These are phyloP conservation scores for Lateolabrax maculatus DNA, from an alignment of 2,797 vertebrate species.

Conservation along the genomic window DNA sequence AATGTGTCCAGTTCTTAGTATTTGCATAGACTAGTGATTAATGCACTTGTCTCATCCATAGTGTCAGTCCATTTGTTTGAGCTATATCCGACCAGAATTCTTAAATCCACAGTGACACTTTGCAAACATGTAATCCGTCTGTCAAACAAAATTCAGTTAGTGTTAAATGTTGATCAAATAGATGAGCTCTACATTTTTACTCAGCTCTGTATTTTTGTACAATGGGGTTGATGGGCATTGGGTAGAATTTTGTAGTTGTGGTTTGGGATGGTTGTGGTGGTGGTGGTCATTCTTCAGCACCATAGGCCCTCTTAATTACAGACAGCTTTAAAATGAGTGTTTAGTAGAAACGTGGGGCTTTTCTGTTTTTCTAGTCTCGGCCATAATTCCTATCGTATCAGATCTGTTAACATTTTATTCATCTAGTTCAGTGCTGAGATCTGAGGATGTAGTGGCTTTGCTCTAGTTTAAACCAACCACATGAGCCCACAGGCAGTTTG, in stretches of 20 bases:
- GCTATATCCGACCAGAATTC: not conserved
- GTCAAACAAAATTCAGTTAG: not conserved
- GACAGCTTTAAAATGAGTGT: not conserved
- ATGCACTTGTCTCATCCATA: not conserved
- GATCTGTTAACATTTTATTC: not conserved
- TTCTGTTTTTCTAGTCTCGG: not conserved
- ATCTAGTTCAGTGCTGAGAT: not conserved
- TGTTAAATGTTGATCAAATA: slow-evolving; percentile 32
- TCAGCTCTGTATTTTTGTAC: slow-evolving; percentile 42
- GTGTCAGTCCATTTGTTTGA: not conserved
- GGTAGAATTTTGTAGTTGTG: not conserved
- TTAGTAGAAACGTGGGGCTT: not conserved
- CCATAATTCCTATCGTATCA: not conserved
- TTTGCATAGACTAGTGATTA: slow-evolving; percentile 1
- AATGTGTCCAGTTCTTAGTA: not conserved
- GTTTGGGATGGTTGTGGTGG: not conserved
- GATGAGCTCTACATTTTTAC: slow-evolving; percentile 17
- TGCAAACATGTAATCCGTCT: not conserved
- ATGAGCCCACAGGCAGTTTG: not conserved
- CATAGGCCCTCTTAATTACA: not conserved
- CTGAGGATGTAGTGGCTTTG: not conserved
- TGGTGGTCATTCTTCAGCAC: not conserved
- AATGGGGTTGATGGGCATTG: not conserved
- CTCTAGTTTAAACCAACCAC: not conserved
- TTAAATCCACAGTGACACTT: not conserved